These are phyloP conservation scores for Agrochola lychnidis DNA, from an alignment of 2,888 invertebrate species.

Conservation along the genomic window DNA sequence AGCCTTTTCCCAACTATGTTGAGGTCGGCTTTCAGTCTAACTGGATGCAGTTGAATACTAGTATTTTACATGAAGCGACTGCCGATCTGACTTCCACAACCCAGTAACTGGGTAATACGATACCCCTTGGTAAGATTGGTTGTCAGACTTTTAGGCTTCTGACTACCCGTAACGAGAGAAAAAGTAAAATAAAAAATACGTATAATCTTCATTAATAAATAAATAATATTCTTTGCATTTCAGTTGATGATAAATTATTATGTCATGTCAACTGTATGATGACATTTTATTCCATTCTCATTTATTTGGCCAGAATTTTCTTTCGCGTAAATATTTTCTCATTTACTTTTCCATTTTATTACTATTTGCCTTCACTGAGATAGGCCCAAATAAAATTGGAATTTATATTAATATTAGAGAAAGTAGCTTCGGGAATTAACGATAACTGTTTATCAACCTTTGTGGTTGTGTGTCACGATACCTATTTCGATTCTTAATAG, in stretches of 20 bases:
- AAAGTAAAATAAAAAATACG: no score
- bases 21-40: no score
- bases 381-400: constrained; percentile 33
- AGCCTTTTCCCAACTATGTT: no score
- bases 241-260: background rate
- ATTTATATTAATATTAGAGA: constrained; percentile 46
- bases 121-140: no score
- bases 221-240: background rate
- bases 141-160: no score
- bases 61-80: no score
- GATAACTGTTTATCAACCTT: constrained; percentile 57
- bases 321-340: constrained; percentile 8
- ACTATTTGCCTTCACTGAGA: constrained; percentile 17
- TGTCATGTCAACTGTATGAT: background rate
- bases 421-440: constrained; percentile 45
- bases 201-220: no score
- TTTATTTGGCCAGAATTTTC: constrained; percentile 18
- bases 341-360: constrained; percentile 35
- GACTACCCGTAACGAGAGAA: no score
- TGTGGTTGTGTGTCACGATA: constrained; percentile 66
- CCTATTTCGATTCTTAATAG: constrained; percentile 66
- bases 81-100: no score
- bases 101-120: no score
- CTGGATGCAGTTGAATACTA: no score
- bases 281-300: background rate